These are phyloP conservation scores for Sceliomorpha sp. DNA, from an alignment of 2,888 invertebrate genomes.

Conservation along the genomic window DNA sequence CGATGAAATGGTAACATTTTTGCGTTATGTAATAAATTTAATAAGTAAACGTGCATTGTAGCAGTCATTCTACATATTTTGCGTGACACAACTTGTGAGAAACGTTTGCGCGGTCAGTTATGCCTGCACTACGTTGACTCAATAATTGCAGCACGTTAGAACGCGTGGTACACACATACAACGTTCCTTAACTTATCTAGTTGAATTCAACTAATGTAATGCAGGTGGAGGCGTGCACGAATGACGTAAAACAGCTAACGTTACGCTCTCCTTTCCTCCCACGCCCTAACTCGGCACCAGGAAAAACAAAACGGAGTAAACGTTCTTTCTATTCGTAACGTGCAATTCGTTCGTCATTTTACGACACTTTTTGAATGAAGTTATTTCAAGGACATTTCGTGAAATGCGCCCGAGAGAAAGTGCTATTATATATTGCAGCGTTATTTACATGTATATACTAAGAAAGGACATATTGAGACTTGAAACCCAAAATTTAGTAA, in stretches of 20 bases:
- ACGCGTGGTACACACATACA: constrained; percentile 34
- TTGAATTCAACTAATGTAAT: constrained; percentile 44
- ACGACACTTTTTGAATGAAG: too few relatives aligned
- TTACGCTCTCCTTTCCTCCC: constrained; percentile 39
- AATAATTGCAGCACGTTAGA: constrained; percentile 27
- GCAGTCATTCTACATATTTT: constrained; percentile 2
- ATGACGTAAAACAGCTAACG: constrained; percentile 36
- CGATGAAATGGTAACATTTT: background rate
- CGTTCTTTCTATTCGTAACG: too few relatives aligned
- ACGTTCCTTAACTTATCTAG: constrained; percentile 31
- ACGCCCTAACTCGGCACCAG: constrained; percentile 8
- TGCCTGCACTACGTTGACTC: constrained; percentile 14
- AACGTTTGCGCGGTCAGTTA: constrained; percentile 15
- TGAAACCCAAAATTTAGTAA: too few relatives aligned
- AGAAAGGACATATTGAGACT: too few relatives aligned
- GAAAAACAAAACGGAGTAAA: too few relatives aligned
- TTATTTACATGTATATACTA: too few relatives aligned
- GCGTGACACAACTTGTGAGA: constrained; percentile 31
- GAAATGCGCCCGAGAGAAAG: background rate
- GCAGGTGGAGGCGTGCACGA: constrained; percentile 34
- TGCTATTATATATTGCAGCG: background rate
- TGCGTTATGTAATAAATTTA: constrained; percentile 11
- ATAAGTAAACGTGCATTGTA: background rate
- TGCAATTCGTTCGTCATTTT: too few relatives aligned
- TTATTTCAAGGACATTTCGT: too few relatives aligned